Evolutionary conservation across 2,797 vertebrate species (phyloP), one percentile per base, ranked within the genome.

Genomic region (Aldrovandia affinis): DNA sequence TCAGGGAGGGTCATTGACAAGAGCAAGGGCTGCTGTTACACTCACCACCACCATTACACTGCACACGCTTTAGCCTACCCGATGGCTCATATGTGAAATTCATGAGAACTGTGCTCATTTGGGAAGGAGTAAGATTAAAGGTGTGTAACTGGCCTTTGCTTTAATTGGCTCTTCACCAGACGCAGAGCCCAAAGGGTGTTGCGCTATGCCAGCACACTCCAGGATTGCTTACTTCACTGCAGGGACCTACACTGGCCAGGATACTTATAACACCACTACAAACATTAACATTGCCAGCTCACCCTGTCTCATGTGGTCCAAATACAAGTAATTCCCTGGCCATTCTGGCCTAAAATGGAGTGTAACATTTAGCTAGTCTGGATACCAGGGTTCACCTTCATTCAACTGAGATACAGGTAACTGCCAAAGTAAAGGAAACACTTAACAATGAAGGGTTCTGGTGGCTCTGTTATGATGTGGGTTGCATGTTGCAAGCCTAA

Each of bases 151-250:
- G 50, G 39, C 81, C 30, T 75, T 25, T 75, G 81, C 81, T 75
- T 75, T 54, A 36, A 42, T 57, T 83, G 81, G 81, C 75, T 55
- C 47, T 42, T 77, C 81, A 83, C 81, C 68, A 83, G 68, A 75
- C 70, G 9, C 0, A 6, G 3, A 47, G 1, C 42, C 70, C 70
- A 75, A 75, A n/a, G 70, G 70, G 70, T 42, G 20, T 18, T 25
- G 42, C 39, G 0, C 70, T 75, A 2, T 75, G 42, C 39, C 70
- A 75, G 70, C 42, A 44, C 10, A 25, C 39, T 57, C 55, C 55
- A 57, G 55, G 10, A 57, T 25, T 44, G 20, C 70, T 44, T 36
- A 44, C 20, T 42, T 18, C 70, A 70, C 68, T n/a, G 61, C 28
- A 10, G 61, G 18, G 61, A 65, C 61, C 61, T 65, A 20, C 61